Evolutionary conservation across 2,797 vertebrate genomes (phyloP).

Genomic region (Lateolabrax maculatus): DNA sequence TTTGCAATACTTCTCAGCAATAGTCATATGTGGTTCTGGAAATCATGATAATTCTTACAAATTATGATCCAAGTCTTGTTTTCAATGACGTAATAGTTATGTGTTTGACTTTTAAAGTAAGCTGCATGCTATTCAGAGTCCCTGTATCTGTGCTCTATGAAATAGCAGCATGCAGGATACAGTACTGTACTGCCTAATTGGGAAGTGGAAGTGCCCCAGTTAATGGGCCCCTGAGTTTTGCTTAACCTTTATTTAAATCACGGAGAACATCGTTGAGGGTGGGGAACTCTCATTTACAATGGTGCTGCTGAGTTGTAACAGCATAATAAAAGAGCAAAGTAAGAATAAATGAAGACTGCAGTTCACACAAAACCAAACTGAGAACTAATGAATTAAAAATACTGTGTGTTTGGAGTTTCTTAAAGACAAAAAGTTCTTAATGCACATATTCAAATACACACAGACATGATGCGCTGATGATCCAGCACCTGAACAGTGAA

Average conservation of each 20-base stretch:
- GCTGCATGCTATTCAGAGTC: neutral
- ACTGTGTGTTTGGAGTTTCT: neutral
- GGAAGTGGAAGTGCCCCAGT: slow-evolving; percentile 25
- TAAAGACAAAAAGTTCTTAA: neutral
- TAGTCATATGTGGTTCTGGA: neutral
- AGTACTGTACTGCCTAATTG: slow-evolving; percentile 2
- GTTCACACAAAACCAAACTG: slow-evolving; percentile 1
- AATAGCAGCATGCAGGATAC: neutral
- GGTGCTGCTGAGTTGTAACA: neutral
- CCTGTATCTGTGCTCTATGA: neutral
- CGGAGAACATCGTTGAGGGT: slow-evolving; percentile 10
- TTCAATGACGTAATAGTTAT: neutral
- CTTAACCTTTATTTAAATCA: slow-evolving; percentile 50
- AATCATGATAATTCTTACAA: neutral
- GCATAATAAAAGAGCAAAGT: neutral
- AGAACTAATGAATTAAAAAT: neutral
- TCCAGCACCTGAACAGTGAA: slow-evolving; percentile 16
- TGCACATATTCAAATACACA: slow-evolving; percentile 14
- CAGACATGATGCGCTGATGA: slow-evolving; percentile 6
- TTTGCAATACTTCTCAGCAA: neutral
- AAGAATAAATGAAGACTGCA: slow-evolving; percentile 3
- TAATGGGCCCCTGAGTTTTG: slow-evolving; percentile 39
- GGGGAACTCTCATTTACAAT: slow-evolving; percentile 16
- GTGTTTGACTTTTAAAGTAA: slow-evolving; percentile 3
- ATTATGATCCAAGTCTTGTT: neutral